Base-by-base conservation (phyloP, 2,888 invertebrate species). In the Tupiocoris notatus region DNA sequence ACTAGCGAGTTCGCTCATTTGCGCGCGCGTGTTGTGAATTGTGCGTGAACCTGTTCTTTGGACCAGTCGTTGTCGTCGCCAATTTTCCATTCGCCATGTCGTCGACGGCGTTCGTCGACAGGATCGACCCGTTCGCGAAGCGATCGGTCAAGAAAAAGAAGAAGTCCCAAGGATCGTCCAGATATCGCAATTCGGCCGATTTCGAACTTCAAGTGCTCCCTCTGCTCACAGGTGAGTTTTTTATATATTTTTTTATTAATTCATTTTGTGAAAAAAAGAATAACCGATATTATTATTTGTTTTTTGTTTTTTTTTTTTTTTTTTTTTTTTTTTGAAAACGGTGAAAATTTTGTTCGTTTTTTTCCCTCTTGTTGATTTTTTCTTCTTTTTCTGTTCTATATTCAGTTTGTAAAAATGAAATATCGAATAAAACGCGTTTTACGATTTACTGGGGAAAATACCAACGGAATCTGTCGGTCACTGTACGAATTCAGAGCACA, bases 61-160 rank as follows among this genome's bases (percentile, higher is more conserved):
- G 12, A 39, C 3, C 39, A 7, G 39, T 39, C 39, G 39, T 39
- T 7, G 39, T 9, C 59, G n/a, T 18, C n/a, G 59, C n/a, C n/a
- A n/a, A n/a, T 9, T 7, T 9, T 9, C 12, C 3, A 39, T 7
- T 39, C 39, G 39, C 39, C 70, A 80, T 80, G 80, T 79, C 79
- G 78, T 80, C 93, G 88, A 91, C 91, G 88, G 91, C 94, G 86
- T 95, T 97, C 89, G 96, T 97, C 88, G 98, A 98, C 90, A 94
- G 97, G 87, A 98, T 98, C 88, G 98, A 98, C 89, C 98, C 98
- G 84, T 98, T 98, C 88, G 94, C 95, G 83, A 98, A 98, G 89
- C 91, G 96, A 86, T 97, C 98, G 83, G 87, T 96, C 83, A 96
- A 96, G 88, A 97, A 98, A 87, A 95, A 95, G 84, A 97, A 96